Evolutionary conservation across 2,888 invertebrate genomes (phyloP).

Genomic region (Tenthredo livida): DNA sequence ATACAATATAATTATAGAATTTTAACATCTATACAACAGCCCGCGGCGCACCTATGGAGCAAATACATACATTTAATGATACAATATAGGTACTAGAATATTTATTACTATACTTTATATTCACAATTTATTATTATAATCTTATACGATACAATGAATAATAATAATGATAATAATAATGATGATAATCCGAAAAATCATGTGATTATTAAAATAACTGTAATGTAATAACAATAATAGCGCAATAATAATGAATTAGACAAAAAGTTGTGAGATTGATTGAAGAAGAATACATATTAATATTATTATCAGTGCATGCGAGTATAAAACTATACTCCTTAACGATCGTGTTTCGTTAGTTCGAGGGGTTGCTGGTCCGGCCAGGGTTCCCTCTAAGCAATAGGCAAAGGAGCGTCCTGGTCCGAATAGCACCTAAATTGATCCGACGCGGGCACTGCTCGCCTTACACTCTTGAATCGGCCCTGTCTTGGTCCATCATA

Average conservation of each 20-base stretch:
- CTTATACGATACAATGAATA: not conserved
- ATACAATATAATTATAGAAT: constrained; percentile 10
- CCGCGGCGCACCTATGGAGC: not conserved
- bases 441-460: too few relatives aligned
- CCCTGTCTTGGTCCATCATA: too few relatives aligned
- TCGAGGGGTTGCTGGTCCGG: constrained; percentile 83
- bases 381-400: constrained; percentile 75
- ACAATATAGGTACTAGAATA: not conserved
- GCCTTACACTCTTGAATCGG: too few relatives aligned
- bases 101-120: not conserved
- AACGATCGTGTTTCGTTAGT: constrained; percentile 87
- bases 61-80: constrained; percentile 6
- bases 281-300: not conserved
- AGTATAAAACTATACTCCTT: constrained; percentile 29
- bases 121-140: constrained; percentile 28
- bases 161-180: constrained; percentile 6
- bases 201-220: too few relatives aligned
- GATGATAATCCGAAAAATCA: not conserved
- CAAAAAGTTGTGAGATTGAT: not conserved
- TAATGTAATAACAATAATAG: not conserved
- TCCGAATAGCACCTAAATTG: too few relatives aligned
- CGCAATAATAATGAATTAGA: not conserved
- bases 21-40: not conserved
- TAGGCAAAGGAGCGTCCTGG: constrained; percentile 80
- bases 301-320: not conserved